Evolutionary conservation across 1,140 invertebrate genomes (phyloP), one percentile per base, ranked within the genome.

Genomic region (Bicyclus anynana): DNA sequence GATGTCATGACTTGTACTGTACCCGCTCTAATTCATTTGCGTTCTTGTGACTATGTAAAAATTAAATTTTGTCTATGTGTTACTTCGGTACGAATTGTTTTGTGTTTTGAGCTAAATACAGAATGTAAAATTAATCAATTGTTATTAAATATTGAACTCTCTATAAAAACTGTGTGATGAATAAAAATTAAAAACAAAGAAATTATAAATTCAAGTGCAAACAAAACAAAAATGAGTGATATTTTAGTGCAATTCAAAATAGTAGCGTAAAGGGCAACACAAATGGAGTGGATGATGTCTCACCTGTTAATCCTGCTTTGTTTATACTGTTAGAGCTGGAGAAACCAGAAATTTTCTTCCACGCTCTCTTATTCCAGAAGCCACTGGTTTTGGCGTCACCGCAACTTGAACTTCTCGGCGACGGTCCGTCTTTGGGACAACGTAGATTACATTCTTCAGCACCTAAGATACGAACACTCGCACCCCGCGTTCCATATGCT

Each of bases 321-420:
- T 92, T 92, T 67, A 92, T 92, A 72, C 91, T 93, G 64, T 91
- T 91, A 23, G 90, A 93, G 67, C 91, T 92, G 35, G 92, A 92
- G 57, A 95, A 92, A 13, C 92, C 92, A 14, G 94, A 93, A 58
- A 94, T 89, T 77, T 95, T 95, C 72, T 93, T 93, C 94, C 94
- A 95, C 1, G 92, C 90, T 69, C 93, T 94, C 81, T 93, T 93
- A 59, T 92, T 93, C 91, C 92, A 93, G 69, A 93, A 93, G 29
- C 92, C 90, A 50, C 89, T 90, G 5, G 83, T 69, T 66, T 89
- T 89, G n/a, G 85, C 86, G 46, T 86, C 85, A 9, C 86, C 89
- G 63, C 87, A 87, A 61, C 85, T 89, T 14, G 85, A 87, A 60
- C 87, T 89, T 21, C 85, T 67, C 14, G 85, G 80, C 0, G 85